A percentile compares a stretch with the other conserved stretches of the same genome.
phyloP scores from a whole-genome alignment of 2,888 invertebrate species.

The Cylloceria caligata region DNA sequence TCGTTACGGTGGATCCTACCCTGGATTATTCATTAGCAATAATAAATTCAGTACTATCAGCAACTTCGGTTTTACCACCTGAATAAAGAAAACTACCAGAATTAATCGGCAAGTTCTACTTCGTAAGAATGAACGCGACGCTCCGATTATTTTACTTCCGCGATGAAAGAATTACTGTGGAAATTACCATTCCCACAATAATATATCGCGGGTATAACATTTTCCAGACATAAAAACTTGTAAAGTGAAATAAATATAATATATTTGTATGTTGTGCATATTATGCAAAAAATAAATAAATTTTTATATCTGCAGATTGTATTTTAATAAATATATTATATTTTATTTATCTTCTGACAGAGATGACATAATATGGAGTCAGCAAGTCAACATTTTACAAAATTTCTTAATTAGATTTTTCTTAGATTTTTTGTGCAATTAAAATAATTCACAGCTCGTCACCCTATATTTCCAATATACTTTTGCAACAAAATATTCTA shows the following conservation, averaged over 20 bases:
- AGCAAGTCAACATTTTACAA: no score
- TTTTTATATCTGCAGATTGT: no score
- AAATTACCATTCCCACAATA: conserved; percentile 14
- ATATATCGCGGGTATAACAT: conserved; percentile 6
- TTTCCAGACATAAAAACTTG: neutral
- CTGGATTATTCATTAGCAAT: neutral
- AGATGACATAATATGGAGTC: no score
- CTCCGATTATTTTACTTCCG: neutral
- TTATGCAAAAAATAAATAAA: neutral
- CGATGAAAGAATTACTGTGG: neutral
- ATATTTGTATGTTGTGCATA: neutral
- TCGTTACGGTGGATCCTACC: neutral
- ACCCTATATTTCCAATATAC: neutral
- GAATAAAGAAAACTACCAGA: neutral
- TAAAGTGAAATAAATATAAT: neutral
- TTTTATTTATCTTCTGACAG: no score
- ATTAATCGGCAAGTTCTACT: neutral
- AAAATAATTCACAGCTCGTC: no score
- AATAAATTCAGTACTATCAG: neutral
- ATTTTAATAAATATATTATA: no score
- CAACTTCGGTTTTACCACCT: neutral
- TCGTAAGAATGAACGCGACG: neutral
- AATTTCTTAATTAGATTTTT: no score
- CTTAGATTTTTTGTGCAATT: no score
- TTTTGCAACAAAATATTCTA: neutral